Conservation (phyloP, 2,888 invertebrate genomes). For the Pollenia labialis region DNA sequence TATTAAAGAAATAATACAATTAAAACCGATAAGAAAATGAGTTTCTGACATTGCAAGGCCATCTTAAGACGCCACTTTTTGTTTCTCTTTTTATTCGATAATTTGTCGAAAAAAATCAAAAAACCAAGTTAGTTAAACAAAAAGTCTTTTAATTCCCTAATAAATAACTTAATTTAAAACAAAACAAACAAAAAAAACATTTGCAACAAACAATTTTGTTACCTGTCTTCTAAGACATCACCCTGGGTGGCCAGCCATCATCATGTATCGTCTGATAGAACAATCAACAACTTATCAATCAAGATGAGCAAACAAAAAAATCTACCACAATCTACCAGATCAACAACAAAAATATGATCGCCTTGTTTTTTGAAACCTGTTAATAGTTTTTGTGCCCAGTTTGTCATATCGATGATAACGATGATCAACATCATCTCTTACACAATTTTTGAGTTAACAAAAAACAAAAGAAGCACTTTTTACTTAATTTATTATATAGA, state of each 20-base stretch:
- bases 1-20: too few relatives aligned
- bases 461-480: background rate
- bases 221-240: conserved; percentile 60
- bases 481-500: background rate
- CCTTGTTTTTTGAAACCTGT: conserved; percentile 50
- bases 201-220: conserved; percentile 42
- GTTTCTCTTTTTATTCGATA: too few relatives aligned
- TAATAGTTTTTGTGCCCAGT: conserved; percentile 60
- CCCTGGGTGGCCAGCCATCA: conserved; percentile 62
- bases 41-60: too few relatives aligned
- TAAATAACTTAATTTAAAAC: background rate
- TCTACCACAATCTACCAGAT: background rate
- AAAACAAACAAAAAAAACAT: background rate
- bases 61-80: too few relatives aligned
- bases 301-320: conserved; percentile 29
- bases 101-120: too few relatives aligned
- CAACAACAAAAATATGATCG: conserved; percentile 29
- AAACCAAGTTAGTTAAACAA: background rate
- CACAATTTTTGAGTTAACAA: conserved; percentile 17
- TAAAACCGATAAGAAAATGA: too few relatives aligned
- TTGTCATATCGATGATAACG: conserved; percentile 47
- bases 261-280: conserved; percentile 53
- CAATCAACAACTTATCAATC: conserved; percentile 70
- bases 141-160: conserved; percentile 7
- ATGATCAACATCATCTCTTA: background rate